Evolutionary conservation across 2,797 vertebrate species (phyloP), one percentile per base, ranked within the genome.

Genomic region (Echiichthys vipera): DNA sequence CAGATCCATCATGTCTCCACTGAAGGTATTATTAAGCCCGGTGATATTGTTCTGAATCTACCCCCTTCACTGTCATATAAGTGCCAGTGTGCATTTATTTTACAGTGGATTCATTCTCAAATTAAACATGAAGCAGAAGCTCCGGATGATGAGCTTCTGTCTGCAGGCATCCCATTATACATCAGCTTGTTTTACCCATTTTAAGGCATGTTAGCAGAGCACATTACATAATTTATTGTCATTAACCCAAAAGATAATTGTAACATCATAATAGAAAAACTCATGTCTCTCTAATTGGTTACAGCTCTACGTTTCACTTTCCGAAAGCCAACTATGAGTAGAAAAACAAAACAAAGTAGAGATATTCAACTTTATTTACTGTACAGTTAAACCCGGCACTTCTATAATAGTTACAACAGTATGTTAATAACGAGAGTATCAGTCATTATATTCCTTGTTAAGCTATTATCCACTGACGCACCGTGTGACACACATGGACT

Each of bases 401-500:
- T 69, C 45, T 32, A 5, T 32, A 37, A 37, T 11, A 15, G 34
- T 64, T 65, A 50, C 72, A 78, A 73, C 36, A 70, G 67, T 25
- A 47, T 84, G 64, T 85, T 80, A 86, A 86, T 51, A 78, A 49
- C n/a, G 6, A 71, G 45, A 65, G 66, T 30, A 82, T 77, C 71
- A 71, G 62, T 84, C 69, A 70, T 84, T 84, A 71, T 76, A 64
- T 50, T 83, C 51, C 87, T 84, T 83, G 65, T 90, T 89, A 86
- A 88, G 78, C 70, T 68, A 65, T 88, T 89, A 84, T 81, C 75
- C 51, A 67, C 55, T 76, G 79, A 89, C 42, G 58, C 64, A 57
- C 70, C 11, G 11, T 20, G n/a, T 63, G 22, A 80, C 65, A 82
- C 45, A 30, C 69, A 65, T 45, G 40, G 66, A 87, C 82, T 83